Base-by-base conservation (phyloP, 2,113 vertebrate species). In the Serinus canaria region DNA sequence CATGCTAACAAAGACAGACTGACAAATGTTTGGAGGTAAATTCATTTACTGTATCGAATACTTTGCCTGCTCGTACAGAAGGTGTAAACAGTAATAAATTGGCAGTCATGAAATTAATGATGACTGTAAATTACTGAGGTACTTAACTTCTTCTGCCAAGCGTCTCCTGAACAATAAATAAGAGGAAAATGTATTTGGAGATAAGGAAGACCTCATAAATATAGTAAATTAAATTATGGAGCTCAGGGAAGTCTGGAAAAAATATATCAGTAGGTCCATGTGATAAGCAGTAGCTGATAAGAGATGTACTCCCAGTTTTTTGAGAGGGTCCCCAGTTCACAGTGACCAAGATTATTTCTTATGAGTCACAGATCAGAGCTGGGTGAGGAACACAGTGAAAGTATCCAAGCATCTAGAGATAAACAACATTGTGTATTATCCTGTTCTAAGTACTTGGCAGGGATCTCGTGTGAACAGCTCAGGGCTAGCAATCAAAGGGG, bases 1-100 rank as follows among this genome's bases (percentile, higher is more conserved):
- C 6, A 0, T 28, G 7, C 24, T 83, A 63, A 86, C 8, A 14
- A 68, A 78, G 24, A 30, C 20, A 89, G 20, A 23, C 46, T 93
- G 76, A 75, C 44, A 83, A 83, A 56, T 25, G 28, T 33, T 60
- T 72, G 41, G 73, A 39, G 30, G 92, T 24, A 90, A 83, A 78
- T 52, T 77, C 53, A 74, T 91, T 92, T 93, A 78, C 60, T 81
- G 31, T 35, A 83, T 58, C 14, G 20, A 81, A 83, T 75, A 37
- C 46, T 90, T 77, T 60, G 24, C 28, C 47, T 81, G 59, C 72
- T 77, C 67, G 58, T 74, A 49, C 44, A 93, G 78, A 68, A 95
- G 56, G 75, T 78, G 76, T 88, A 94, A 95, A 90, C 68, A 68
- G 23, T 68, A 90, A 90, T 81, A 96, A 95, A 93, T 75, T 72